Evolutionary conservation across 2,113 vertebrate genomes (phyloP).

Genomic region (Rhagologus leucostigma): DNA sequence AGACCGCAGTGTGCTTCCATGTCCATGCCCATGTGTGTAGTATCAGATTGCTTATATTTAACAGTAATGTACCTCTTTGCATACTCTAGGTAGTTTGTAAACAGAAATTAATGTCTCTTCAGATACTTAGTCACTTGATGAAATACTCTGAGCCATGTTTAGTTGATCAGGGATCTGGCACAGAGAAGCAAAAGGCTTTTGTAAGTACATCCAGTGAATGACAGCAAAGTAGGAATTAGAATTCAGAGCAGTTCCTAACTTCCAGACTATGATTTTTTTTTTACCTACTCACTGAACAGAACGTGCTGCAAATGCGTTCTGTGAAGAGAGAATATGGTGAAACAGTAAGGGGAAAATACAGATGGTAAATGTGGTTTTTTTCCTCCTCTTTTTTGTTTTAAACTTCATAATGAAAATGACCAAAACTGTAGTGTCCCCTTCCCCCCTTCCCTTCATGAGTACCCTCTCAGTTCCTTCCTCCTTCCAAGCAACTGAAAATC

Average conservation of each 20-base stretch:
- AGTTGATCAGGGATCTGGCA: not conserved
- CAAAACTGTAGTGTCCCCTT: not conserved
- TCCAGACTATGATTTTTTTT: not conserved
- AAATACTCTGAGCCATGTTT: conserved; percentile 1
- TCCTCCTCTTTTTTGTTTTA: not conserved
- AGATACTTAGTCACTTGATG: not conserved
- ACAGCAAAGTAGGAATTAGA: conserved; percentile 2
- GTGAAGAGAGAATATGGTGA: not conserved
- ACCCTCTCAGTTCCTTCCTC: not conserved
- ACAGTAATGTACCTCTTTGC: not conserved
- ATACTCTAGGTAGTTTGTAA: not conserved
- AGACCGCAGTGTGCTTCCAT: not conserved
- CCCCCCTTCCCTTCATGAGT: not conserved
- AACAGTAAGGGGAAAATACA: not conserved
- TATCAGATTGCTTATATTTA: not conserved
- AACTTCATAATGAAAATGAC: not conserved
- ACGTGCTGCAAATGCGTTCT: not conserved
- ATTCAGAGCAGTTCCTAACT: conserved; percentile 22
- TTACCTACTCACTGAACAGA: conserved; percentile 7
- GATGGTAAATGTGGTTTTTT: not conserved
- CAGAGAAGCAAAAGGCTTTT: not conserved
- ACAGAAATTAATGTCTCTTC: not conserved
- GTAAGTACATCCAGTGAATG: not conserved
- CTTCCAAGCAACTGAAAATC: not conserved
- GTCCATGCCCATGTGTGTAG: accelerated